Conservation (phyloP, 2,888 invertebrate species). For the Drosophila antonietae region DNA sequence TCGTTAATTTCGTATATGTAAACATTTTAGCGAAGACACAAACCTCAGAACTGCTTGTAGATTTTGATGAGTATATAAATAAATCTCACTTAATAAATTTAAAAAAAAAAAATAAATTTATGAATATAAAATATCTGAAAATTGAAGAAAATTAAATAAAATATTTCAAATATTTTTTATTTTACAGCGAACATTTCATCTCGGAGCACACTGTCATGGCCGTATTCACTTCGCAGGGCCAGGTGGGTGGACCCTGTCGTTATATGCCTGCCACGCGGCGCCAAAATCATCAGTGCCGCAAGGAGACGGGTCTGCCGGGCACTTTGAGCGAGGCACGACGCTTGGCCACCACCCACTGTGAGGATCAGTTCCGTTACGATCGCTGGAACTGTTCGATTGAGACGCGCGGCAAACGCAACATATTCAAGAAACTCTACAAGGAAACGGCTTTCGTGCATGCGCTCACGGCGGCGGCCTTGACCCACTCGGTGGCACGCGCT, state of each 20-base stretch:
- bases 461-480: slow-evolving; percentile 89
- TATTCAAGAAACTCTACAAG: slow-evolving; percentile 85
- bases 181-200: slow-evolving; percentile 82
- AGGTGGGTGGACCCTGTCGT: slow-evolving; percentile 86
- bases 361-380: slow-evolving; percentile 88
- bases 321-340: slow-evolving; percentile 86
- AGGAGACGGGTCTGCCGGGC: slow-evolving; percentile 86
- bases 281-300: slow-evolving; percentile 88
- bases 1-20: background rate
- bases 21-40: background rate
- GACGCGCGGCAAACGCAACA: slow-evolving; percentile 86
- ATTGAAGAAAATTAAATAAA: background rate
- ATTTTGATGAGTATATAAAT: background rate
- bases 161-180: background rate
- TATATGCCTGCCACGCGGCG: slow-evolving; percentile 87
- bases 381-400: slow-evolving; percentile 89
- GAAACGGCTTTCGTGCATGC: slow-evolving; percentile 89
- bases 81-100: background rate
- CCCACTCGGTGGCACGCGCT: slow-evolving; percentile 89
- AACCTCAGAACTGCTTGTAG: background rate
- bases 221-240: slow-evolving; percentile 83
- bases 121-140: background rate
- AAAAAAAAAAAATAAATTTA: background rate
- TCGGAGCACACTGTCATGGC: slow-evolving; percentile 84
- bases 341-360: slow-evolving; percentile 87